Conservation (phyloP, 2,797 vertebrate species). For the Catharus ustulatus region DNA sequence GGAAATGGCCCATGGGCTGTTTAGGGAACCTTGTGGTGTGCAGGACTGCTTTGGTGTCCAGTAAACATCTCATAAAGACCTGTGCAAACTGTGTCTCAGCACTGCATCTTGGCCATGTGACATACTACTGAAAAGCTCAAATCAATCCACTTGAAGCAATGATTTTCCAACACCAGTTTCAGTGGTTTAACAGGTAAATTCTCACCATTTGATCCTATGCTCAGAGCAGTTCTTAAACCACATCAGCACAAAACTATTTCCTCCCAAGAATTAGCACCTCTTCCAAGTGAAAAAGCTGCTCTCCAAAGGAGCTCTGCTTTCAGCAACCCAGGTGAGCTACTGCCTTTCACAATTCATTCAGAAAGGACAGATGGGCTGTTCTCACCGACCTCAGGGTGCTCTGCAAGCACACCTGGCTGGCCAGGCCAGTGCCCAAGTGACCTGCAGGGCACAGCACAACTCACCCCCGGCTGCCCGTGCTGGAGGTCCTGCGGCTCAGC, state of each 20-base stretch:
- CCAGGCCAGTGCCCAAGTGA: not conserved
- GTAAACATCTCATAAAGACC: not conserved
- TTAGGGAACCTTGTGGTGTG: not conserved
- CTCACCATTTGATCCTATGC: not conserved
- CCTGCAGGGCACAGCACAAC: slow-evolving; percentile 15
- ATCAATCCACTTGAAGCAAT: not conserved
- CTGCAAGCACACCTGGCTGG: not conserved
- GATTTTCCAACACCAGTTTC: not conserved
- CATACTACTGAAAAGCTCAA: not conserved
- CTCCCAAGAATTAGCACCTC: not conserved
- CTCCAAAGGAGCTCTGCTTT: not conserved
- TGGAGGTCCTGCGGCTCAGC: slow-evolving; percentile 92
- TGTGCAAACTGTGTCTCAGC: not conserved
- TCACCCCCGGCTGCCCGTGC: slow-evolving; percentile 94
- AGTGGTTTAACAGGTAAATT: not conserved
- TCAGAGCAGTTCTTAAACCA: not conserved
- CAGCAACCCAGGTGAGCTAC: not conserved
- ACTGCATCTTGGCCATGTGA: not conserved
- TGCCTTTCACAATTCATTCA: not conserved
- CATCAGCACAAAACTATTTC: not conserved
- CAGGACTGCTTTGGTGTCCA: not conserved
- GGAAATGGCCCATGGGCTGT: not conserved
- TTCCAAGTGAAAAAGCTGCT: not conserved
- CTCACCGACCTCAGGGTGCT: rapidly evolving
- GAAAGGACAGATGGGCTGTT: not conserved